Conservation (phyloP, 2,113 vertebrate species). For the Trematocara nigrifrons region DNA sequence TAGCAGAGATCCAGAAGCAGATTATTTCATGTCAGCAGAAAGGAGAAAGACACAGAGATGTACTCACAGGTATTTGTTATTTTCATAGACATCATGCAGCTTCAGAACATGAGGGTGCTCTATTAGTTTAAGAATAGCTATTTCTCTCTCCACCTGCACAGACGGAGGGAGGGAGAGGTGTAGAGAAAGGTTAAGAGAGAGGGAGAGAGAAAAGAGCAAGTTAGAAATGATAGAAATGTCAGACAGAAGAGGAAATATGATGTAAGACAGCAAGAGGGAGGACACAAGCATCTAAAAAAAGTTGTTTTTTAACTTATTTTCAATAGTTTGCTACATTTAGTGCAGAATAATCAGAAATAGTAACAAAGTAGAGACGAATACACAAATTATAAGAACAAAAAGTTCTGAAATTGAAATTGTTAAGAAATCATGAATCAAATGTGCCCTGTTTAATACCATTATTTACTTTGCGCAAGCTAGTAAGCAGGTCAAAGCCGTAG, state of each 20-base stretch:
- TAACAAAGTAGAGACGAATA: neutral
- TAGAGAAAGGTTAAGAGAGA: slow-evolving; percentile 7
- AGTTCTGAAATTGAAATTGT: neutral
- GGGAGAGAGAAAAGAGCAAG: neutral
- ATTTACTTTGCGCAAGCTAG: neutral
- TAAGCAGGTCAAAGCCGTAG: neutral
- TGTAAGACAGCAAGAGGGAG: neutral
- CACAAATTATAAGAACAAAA: neutral
- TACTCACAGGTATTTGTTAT: slow-evolving; percentile 97
- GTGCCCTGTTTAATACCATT: neutral
- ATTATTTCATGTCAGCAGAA: neutral
- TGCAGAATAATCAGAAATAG: neutral
- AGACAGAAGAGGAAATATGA: neutral
- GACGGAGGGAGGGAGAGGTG: slow-evolving; percentile 11
- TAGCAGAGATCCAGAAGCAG: neutral
- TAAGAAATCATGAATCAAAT: neutral
- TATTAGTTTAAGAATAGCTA: slow-evolving; percentile 92
- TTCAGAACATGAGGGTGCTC: slow-evolving; percentile 92
- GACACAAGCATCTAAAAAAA: neutral
- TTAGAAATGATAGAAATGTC: slow-evolving; percentile 16
- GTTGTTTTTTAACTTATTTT: neutral
- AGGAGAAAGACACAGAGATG: slow-evolving; percentile 44
- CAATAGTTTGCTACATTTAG: neutral
- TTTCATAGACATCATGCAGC: slow-evolving; percentile 91
- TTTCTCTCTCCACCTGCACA: slow-evolving; percentile 88